A percentile compares a stretch with the other conserved stretches of the same genome.
These are phyloP conservation scores for Callithrix jacchus DNA, from an alignment of 2,113 vertebrate genomes.

Conservation along the genomic window DNA sequence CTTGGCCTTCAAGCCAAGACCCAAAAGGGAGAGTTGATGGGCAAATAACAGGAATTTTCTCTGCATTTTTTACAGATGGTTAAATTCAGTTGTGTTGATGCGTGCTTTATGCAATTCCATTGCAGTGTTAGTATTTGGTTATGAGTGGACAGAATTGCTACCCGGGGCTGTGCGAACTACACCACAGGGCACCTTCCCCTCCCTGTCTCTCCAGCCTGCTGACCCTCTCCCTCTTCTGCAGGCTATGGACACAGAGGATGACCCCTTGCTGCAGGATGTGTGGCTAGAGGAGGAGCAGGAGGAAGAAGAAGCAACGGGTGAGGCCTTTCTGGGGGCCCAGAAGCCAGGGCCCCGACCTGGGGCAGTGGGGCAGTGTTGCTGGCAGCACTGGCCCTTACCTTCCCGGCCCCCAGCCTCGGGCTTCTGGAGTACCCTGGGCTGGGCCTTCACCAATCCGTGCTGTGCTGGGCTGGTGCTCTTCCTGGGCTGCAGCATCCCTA, in stretches of 20 bases:
- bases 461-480: conserved; percentile 89
- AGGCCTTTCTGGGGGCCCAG: conserved; percentile 65
- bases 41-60: neutral
- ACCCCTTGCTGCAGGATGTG: conserved; percentile 89
- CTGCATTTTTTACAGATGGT: neutral
- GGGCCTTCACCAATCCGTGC: conserved; percentile 93
- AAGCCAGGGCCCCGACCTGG: conserved; percentile 67
- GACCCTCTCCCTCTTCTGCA: conserved; percentile 64
- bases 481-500: conserved; percentile 90
- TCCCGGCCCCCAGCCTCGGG: conserved; percentile 66
- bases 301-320: conserved; percentile 86
- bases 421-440: conserved; percentile 92
- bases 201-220: neutral
- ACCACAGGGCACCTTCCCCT: neutral
- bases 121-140: neutral
- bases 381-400: conserved; percentile 69
- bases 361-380: conserved; percentile 79
- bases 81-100: neutral
- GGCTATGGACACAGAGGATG: conserved; percentile 93
- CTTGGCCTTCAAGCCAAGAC: neutral
- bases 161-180: neutral
- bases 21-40: neutral
- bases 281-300: conserved; percentile 88
- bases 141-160: neutral
- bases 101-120: neutral